These are phyloP conservation scores for Sceloporus undulatus DNA, from an alignment of 2,113 vertebrate genomes.

Conservation along the genomic window DNA sequence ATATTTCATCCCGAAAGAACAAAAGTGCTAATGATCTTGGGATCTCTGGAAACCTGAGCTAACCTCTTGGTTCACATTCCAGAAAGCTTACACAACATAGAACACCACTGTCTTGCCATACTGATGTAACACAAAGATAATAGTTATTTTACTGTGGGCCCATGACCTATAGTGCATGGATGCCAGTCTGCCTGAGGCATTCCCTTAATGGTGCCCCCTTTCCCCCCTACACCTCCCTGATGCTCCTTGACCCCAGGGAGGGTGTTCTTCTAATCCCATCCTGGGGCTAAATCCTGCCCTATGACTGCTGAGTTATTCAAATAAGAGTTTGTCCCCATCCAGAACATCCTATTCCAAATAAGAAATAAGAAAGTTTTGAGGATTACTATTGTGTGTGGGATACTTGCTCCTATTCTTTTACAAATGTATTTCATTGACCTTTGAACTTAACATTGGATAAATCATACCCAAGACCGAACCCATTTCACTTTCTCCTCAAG, in stretches of 20 bases:
- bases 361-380: slow-evolving; percentile 29
- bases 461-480: slow-evolving; percentile 55
- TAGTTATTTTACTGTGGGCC: background rate
- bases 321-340: background rate
- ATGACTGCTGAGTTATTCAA: background rate
- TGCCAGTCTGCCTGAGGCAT: background rate
- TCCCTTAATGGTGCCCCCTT: background rate
- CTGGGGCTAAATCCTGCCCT: background rate
- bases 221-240: background rate
- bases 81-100: background rate
- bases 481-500: slow-evolving; percentile 60
- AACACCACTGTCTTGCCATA: background rate
- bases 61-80: background rate
- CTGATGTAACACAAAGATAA: background rate
- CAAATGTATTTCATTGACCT: slow-evolving; percentile 40
- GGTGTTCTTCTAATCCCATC: background rate
- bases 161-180: background rate
- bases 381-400: background rate
- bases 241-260: background rate
- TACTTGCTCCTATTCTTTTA: slow-evolving; percentile 54
- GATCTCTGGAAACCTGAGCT: background rate
- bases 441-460: slow-evolving; percentile 52
- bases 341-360: slow-evolving; percentile 10
- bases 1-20: background rate
- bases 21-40: background rate